Percentiles rank a stretch among this genome's conserved stretches.
Evolutionary conservation across 2,888 invertebrate genomes (phyloP).

Genomic region (Acleris holmiana): DNA sequence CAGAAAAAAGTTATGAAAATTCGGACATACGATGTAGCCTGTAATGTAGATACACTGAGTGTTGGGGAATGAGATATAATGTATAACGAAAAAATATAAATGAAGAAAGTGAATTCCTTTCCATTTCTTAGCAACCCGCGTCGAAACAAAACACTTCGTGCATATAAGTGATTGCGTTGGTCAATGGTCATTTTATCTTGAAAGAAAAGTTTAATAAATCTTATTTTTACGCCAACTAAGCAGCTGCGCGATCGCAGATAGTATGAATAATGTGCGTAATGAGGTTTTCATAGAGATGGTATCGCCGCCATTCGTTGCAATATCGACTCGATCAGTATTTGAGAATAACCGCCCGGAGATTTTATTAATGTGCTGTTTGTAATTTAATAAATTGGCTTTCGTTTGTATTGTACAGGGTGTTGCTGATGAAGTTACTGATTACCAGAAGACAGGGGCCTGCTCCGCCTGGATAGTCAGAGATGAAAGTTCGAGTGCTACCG

Average conservation of each 20-base stretch:
- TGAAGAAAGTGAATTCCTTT: too few species aligned
- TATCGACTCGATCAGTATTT: constrained; percentile 29
- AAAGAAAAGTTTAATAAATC: background rate
- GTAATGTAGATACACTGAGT: too few species aligned
- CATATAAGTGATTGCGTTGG: background rate
- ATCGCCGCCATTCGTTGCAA: constrained; percentile 20
- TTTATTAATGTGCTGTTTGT: constrained; percentile 4
- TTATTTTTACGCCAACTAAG: background rate
- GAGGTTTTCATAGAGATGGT: constrained; percentile 25
- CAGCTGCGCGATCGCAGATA: constrained; percentile 25
- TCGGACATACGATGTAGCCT: too few species aligned
- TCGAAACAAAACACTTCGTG: too few species aligned
- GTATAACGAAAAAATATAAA: too few species aligned
- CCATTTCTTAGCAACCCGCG: too few species aligned
- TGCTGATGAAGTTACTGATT: background rate
- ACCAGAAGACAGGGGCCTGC: too few species aligned
- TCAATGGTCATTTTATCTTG: background rate
- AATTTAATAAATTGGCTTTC: constrained; percentile 4
- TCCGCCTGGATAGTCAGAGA: too few species aligned
- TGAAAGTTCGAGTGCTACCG: too few species aligned
- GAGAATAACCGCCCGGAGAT: constrained; percentile 18
- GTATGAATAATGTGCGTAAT: constrained; percentile 33
- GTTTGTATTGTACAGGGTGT: background rate
- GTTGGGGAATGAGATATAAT: too few species aligned
- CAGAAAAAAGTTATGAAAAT: too few species aligned